Evolutionary conservation across 2,113 vertebrate species (phyloP), one percentile per base, ranked within the genome.

Genomic region (Apteryx owenii): DNA sequence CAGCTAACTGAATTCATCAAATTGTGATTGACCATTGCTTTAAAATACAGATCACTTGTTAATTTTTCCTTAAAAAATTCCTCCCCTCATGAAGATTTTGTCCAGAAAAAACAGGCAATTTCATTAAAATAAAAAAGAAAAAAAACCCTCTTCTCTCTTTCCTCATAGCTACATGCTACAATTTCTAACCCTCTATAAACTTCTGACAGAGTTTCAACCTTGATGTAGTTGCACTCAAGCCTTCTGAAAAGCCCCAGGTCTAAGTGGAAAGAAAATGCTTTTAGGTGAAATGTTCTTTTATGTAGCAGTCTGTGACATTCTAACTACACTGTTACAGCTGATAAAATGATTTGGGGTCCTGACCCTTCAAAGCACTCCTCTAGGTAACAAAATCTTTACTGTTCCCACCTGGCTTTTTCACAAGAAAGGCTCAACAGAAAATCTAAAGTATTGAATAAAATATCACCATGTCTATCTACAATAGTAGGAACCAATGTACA

Each of bases 191-290:
- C 53, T 70, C 21, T 70, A 54, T 13, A 73, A 89, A 88, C 14
- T 85, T 68, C 46, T 42, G 51, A 66, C 2, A 88, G 10, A 26
- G 33, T 82, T 94, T 94, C 54, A 91, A 82, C 84, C 40, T 62
- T 83, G 68, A 92, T 48, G 51, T 25, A 82, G 81, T 53, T 84
- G 20, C 31, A 92, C 53, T 80, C 36, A 66, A 90, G 54, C 18
- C 26, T 82, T 70, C 54, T 87, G 58, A 79, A 76, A 95, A 56
- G n/a, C 76, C 54, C 20, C 1, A 1, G 13, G 44, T 85, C 48
- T 89, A 82, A 91, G 42, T 50, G 60, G 21, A 83, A 95, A 95
- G 75, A 93, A 71, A 88, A 70, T 5, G 11, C 81, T 94, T 92
- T 80, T 61, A 85, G 87, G 71, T 1, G 0, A 93, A 93, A 82